Evolutionary conservation across 2,113 vertebrate species (phyloP), one percentile per base, ranked within the genome.

Genomic region (Ornithorhynchus anatinus): DNA sequence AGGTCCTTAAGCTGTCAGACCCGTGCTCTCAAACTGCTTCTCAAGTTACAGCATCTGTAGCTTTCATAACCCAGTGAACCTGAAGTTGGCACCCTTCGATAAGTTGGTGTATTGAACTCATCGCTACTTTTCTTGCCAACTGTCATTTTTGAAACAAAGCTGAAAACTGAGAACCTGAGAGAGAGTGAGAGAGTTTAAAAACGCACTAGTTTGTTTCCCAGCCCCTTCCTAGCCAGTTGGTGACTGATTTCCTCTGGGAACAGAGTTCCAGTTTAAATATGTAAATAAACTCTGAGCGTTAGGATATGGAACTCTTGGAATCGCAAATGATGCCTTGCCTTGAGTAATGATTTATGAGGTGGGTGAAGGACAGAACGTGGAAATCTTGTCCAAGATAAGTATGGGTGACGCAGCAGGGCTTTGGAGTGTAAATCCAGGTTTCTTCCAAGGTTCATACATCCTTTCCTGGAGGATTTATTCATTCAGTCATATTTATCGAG

Each of bases 371-470:
- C 35, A 40, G 54, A 40, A 27, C 14, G 4, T n/a, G 0, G 38
- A 44, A 56, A 20, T 52, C 63, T 48, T 50, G 72, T 78, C 72
- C 35, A 37, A 13, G 58, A 5, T 37, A 27, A 19, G 44, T 10
- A 60, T 29, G 4, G 69, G 77, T 60, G 59, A 17, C 1, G 0
- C 37, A 43, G 37, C 2, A 0, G 53, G 75, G 35, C 47, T 35
- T 62, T 43, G 44, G 59, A 54, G 2, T 60, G 58, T 45, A 43
- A 51, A 33, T 39, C 47, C n/a, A n/a, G n/a, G n/a, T n/a, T n/a
- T n/a, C n/a, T n/a, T n/a, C n/a, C n/a, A n/a, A n/a, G n/a, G n/a
- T n/a, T n/a, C n/a, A n/a, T n/a, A n/a, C n/a, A n/a, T n/a, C n/a
- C n/a, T n/a, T n/a, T n/a, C n/a, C n/a, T n/a, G n/a, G n/a, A n/a